Evolutionary conservation across 2,113 vertebrate species (phyloP).

Genomic region (Dicerorhinus sumatrensis): DNA sequence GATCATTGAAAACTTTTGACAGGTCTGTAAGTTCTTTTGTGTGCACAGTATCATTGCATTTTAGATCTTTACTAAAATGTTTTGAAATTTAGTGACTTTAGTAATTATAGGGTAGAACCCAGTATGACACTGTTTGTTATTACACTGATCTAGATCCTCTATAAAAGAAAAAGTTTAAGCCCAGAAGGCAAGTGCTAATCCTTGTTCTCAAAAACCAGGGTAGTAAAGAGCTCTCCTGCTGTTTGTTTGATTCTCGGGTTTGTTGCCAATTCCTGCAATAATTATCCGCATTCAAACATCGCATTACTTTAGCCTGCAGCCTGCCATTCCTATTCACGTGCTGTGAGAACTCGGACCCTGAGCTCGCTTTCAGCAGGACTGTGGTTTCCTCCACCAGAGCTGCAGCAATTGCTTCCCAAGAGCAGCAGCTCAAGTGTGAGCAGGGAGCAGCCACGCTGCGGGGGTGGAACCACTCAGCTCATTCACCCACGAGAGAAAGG

Average conservation of each 20-base stretch:
- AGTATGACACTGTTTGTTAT: conserved; percentile 6
- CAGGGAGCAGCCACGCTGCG: neutral
- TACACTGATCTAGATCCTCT: neutral
- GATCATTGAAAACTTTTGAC: conserved; percentile 53
- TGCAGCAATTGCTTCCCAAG: neutral
- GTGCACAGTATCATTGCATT: neutral
- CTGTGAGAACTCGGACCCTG: rapidly evolving
- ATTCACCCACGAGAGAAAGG: conserved; percentile 50
- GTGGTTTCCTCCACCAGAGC: neutral
- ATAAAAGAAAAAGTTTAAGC: neutral
- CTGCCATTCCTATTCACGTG: neutral
- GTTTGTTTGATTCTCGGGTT: neutral
- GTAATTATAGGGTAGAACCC: conserved; percentile 61
- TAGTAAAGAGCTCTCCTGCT: neutral
- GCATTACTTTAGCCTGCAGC: neutral
- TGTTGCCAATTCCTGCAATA: neutral
- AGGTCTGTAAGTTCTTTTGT: conserved; percentile 16
- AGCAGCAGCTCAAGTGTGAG: neutral
- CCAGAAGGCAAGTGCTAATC: neutral
- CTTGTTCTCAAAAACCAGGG: neutral
- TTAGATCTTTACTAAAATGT: conserved; percentile 68
- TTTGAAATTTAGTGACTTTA: conserved; percentile 72
- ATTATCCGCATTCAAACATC: neutral
- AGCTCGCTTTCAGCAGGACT: neutral
- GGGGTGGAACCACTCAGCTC: conserved; percentile 56